phyloP scores from a whole-genome alignment of 2,113 vertebrate genomes.

The Paramisgurnus dabryanus region DNA sequence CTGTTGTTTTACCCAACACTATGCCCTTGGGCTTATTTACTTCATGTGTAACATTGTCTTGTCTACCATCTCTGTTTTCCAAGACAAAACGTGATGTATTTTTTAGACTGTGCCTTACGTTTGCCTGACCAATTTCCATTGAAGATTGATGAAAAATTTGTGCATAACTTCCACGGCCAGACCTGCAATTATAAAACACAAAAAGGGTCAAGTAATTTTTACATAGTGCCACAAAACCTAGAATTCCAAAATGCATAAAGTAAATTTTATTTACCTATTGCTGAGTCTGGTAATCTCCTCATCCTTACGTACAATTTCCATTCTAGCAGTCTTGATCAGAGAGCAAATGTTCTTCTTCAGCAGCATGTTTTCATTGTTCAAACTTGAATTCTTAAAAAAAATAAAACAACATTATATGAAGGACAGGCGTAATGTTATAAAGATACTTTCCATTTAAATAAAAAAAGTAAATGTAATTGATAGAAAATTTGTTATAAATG shows the following conservation, averaged over 20 bases:
- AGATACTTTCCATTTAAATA: too few relatives aligned
- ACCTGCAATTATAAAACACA: conserved; percentile 53
- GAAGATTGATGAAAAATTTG: conserved; percentile 32
- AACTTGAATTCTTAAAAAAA: conserved; percentile 78
- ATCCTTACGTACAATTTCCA: conserved; percentile 92
- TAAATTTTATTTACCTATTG: conserved; percentile 73
- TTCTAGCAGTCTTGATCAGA: conserved; percentile 90
- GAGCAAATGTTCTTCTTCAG: conserved; percentile 96
- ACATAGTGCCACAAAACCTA: background rate
- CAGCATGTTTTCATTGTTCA: conserved; percentile 85
- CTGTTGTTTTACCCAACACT: background rate
- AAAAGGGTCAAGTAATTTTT: background rate
- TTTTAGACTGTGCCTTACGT: background rate
- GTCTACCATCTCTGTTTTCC: conserved; percentile 15
- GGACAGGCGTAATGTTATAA: too few relatives aligned
- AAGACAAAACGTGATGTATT: background rate
- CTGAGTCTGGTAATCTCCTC: conserved; percentile 89
- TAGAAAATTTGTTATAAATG: background rate
- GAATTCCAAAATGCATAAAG: too few relatives aligned
- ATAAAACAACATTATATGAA: background rate
- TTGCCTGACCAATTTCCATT: background rate
- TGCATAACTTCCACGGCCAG: conserved; percentile 37
- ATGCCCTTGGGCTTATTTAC: conserved; percentile 1
- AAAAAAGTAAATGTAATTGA: background rate
- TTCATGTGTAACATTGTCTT: background rate